Conservation (phyloP, 2,113 vertebrate genomes). For the Galeopterus variegatus region DNA sequence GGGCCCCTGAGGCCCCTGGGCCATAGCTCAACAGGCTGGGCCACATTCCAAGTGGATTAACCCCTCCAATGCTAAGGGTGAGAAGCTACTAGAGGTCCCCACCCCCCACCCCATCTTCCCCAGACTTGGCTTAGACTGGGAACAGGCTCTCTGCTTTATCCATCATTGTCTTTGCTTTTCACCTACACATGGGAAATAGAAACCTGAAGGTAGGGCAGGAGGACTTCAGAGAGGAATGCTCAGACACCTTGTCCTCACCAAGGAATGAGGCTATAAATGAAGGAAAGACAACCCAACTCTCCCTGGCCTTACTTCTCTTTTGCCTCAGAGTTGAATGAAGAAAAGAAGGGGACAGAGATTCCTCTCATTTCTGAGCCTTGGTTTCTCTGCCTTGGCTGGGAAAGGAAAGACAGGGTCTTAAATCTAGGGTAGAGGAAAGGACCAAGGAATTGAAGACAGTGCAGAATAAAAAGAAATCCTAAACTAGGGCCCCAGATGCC, state of each 20-base stretch:
- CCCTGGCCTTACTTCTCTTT: slow-evolving; percentile 30
- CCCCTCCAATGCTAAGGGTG: slow-evolving; percentile 79
- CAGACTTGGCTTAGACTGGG: not conserved
- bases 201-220: not conserved
- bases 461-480: not conserved
- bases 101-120: not conserved
- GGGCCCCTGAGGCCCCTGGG: slow-evolving; percentile 80
- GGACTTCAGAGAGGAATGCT: slow-evolving; percentile 21
- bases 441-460: slow-evolving; percentile 33
- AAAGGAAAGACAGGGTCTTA: slow-evolving; percentile 7
- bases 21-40: slow-evolving; percentile 84
- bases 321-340: slow-evolving; percentile 16
- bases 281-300: not conserved
- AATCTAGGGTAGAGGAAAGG: not conserved
- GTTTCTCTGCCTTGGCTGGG: slow-evolving; percentile 40
- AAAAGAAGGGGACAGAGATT: slow-evolving; percentile 13
- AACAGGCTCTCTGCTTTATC: not conserved
- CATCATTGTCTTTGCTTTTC: slow-evolving; percentile 17
- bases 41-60: slow-evolving; percentile 85
- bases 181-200: slow-evolving; percentile 1
- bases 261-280: slow-evolving; percentile 40
- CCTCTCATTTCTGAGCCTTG: not conserved
- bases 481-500: slow-evolving; percentile 5
- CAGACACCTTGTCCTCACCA: slow-evolving; percentile 9
- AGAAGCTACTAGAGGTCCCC: slow-evolving; percentile 33